Base-by-base conservation (phyloP, 2,797 vertebrate genomes). In the Eutrigla gurnardus region DNA sequence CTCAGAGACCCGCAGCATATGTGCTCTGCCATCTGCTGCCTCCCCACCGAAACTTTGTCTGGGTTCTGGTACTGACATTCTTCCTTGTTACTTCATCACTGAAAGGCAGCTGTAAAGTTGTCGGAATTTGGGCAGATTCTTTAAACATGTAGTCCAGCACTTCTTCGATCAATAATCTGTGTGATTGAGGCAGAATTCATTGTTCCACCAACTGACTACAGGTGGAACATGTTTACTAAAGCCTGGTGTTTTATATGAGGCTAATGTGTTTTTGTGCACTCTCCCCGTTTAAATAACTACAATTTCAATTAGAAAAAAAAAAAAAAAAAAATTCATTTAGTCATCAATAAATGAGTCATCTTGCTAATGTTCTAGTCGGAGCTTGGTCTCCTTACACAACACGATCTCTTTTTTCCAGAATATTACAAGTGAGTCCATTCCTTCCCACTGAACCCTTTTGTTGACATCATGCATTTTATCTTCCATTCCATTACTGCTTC, bases 21-120 rank as follows among this genome's bases (percentile, higher is more conserved):
- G 90, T 77, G 80, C 87, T 70, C 76, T 70, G 78, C 88, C 90
- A 93, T 93, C 92, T 93, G 91, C 73, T 78, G 39, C 46, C 59
- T 88, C 73, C 55, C 61, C 55, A 75, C 69, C 90, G 86, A 85
- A 89, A 88, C 86, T 72, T 83, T 88, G 86, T 77, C 85, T 87
- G 70, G 73, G 78, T 81, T 85, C 82, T 25, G 25, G 25, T 25
- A 25, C 25, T 25, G 25, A 25, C 25, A 25, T 25, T 62, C n/a
- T 65, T 62, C 33, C 46, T 14, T 55, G 46, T 64, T 39, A 65
- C 25, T 77, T 64, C 3, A 77, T 10, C 15, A 32, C 4, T 7
- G 36, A 47, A 65, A 58, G 45, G 43, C 63, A 68, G 17, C 43
- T 57, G 15, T 13, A 40, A 53, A 52, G 42, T 40, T 36, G 15